These are phyloP conservation scores for Apomyelois bistriatella DNA, from an alignment of 2,888 invertebrate genomes.

Conservation along the genomic window DNA sequence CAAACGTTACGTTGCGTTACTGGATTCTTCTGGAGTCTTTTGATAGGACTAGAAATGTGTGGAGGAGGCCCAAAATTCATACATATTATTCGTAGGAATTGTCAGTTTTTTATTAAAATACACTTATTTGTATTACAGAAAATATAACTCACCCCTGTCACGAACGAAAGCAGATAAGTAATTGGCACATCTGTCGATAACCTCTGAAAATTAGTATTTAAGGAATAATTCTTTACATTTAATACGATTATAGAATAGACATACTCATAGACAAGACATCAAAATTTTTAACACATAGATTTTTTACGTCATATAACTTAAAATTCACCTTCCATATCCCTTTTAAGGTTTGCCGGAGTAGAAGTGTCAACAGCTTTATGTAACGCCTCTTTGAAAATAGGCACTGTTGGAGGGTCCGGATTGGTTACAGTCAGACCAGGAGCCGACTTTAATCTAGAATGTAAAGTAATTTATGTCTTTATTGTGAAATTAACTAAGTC, in stretches of 20 bases:
- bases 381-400: conserved; percentile 33
- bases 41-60: too few species aligned
- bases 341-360: conserved; percentile 37
- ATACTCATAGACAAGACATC: too few species aligned
- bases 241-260: background rate
- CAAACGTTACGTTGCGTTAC: too few species aligned
- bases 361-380: conserved; percentile 38
- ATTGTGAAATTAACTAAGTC: too few species aligned
- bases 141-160: conserved; percentile 46
- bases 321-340: conserved; percentile 52
- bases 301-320: too few species aligned
- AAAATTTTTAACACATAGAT: too few species aligned
- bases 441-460: conserved; percentile 48
- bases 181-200: conserved; percentile 40
- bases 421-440: conserved; percentile 42
- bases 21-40: too few species aligned
- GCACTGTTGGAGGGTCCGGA: conserved; percentile 38
- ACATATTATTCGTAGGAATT: too few species aligned
- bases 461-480: background rate
- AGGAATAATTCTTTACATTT: too few species aligned
- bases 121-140: too few species aligned
- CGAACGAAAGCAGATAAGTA: conserved; percentile 55
- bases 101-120: too few species aligned
- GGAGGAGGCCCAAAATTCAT: too few species aligned
- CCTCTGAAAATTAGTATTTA: conserved; percentile 48